A percentile compares a stretch with the other conserved stretches of the same genome.
Conservation (phyloP, 2,888 invertebrate genomes). For the Nipponacmea schrenckii region DNA sequence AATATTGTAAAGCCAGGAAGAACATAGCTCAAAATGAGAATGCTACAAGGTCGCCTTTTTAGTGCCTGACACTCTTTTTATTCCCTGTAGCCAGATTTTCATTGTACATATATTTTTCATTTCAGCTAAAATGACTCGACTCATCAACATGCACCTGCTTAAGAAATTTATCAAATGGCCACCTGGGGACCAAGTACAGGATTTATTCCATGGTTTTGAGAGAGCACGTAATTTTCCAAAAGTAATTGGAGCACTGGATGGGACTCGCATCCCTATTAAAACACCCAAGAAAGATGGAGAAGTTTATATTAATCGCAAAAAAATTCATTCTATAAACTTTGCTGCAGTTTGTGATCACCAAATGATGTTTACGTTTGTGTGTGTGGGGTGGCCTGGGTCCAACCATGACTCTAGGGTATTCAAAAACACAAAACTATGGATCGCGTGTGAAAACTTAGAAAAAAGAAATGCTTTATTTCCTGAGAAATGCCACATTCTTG, state of each 20-base stretch:
- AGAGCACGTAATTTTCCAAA: slow-evolving; percentile 9
- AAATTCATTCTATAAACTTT: slow-evolving; percentile 9
- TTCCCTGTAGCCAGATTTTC: too few relatives aligned
- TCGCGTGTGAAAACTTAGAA: not conserved
- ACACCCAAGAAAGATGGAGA: slow-evolving; percentile 1
- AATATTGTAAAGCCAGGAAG: too few relatives aligned
- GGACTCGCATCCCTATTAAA: slow-evolving; percentile 8
- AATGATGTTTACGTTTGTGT: slow-evolving; percentile 8
- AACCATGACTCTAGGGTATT: slow-evolving; percentile 8
- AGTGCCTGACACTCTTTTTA: too few relatives aligned
- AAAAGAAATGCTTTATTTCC: slow-evolving; percentile 1
- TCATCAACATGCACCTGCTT: slow-evolving; percentile 6
- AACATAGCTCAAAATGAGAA: too few relatives aligned
- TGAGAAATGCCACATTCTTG: slow-evolving; percentile 1
- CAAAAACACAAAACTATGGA: slow-evolving; percentile 9
- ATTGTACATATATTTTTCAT: too few relatives aligned
- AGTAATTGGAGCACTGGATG: slow-evolving; percentile 12
- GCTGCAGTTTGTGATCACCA: slow-evolving; percentile 6
- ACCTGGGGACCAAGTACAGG: not conserved
- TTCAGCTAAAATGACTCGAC: slow-evolving; percentile 8
- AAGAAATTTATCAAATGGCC: slow-evolving; percentile 12
- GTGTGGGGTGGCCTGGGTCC: slow-evolving; percentile 6
- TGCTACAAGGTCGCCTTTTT: too few relatives aligned
- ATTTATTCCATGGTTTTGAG: not conserved
- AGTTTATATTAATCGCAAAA: slow-evolving; percentile 7